A percentile compares a stretch with the other conserved stretches of the same genome.
These are phyloP conservation scores for Pheosia gnoma DNA, from an alignment of 2,888 invertebrate species.

Conservation along the genomic window DNA sequence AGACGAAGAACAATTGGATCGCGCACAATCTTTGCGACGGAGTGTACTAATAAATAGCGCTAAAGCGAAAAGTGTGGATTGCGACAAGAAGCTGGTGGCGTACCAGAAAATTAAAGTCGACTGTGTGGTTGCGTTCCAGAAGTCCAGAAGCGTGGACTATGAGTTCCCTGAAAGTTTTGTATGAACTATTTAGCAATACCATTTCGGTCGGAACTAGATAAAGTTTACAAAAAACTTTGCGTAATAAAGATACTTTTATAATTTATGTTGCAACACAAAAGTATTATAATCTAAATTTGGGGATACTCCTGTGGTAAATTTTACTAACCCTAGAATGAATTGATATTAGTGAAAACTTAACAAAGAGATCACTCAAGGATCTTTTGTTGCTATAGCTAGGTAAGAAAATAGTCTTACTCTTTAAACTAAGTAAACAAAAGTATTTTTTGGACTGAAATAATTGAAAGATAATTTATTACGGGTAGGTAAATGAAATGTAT, in stretches of 20 bases:
- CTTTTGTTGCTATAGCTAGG: no score
- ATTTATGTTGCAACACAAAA: no score
- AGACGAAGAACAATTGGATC: slow-evolving; percentile 56
- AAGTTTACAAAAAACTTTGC: no score
- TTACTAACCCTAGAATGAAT: no score
- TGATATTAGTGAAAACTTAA: no score
- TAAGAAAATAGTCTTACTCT: no score
- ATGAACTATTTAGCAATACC: slow-evolving; percentile 39
- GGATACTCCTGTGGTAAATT: no score
- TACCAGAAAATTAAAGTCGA: slow-evolving; percentile 74
- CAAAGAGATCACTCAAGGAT: no score
- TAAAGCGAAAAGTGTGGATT: slow-evolving; percentile 71
- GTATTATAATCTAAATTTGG: no score
- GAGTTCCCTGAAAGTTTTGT: slow-evolving; percentile 79
- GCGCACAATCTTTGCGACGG: slow-evolving; percentile 73
- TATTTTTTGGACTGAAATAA: slow-evolving; percentile 1
- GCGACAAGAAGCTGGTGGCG: slow-evolving; percentile 62
- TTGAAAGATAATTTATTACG: neutral
- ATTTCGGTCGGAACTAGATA: no score
- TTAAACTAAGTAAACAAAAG: neutral
- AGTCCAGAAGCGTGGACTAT: slow-evolving; percentile 70
- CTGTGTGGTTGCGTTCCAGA: slow-evolving; percentile 73
- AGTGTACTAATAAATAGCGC: slow-evolving; percentile 79
- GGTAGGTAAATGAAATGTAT: neutral
- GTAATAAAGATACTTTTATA: no score